Percentiles rank a stretch among this genome's conserved stretches.
Conservation (phyloP, 2,113 vertebrate species). For the Thomomys bottae region DNA sequence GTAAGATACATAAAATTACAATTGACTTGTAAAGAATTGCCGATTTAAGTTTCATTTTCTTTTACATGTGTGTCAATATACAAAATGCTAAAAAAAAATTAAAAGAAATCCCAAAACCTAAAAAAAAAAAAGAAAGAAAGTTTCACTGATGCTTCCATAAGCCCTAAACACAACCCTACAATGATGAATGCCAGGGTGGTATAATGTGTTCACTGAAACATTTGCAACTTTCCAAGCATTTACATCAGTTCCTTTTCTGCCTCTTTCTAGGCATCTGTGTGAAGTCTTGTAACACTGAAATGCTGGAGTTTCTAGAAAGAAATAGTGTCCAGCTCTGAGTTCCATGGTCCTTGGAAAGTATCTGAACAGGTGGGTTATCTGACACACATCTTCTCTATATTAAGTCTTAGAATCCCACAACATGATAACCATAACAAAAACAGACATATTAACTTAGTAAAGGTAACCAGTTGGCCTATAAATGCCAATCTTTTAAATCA, state of each 20-base stretch:
- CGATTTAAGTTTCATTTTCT: no score
- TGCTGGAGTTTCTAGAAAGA: neutral
- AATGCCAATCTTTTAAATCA: constrained; percentile 64
- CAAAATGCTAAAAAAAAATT: no score
- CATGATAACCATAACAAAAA: neutral
- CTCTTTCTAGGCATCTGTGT: neutral
- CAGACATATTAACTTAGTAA: neutral
- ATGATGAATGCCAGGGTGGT: neutral
- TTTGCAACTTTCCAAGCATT: neutral
- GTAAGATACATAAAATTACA: no score
- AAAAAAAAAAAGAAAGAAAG: no score
- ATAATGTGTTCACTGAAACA: neutral
- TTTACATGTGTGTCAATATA: no score
- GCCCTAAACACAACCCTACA: neutral
- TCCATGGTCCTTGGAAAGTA: neutral
- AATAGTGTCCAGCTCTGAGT: neutral
- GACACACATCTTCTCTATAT: neutral
- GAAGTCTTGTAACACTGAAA: neutral
- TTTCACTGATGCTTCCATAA: constrained; percentile 17
- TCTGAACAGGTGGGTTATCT: neutral
- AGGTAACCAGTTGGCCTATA: constrained; percentile 55
- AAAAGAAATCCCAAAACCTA: no score
- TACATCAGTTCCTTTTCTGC: neutral
- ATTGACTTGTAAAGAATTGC: no score
- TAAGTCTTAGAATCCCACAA: neutral